Conservation (phyloP, 2,888 invertebrate species). For the Saturnia japonica region DNA sequence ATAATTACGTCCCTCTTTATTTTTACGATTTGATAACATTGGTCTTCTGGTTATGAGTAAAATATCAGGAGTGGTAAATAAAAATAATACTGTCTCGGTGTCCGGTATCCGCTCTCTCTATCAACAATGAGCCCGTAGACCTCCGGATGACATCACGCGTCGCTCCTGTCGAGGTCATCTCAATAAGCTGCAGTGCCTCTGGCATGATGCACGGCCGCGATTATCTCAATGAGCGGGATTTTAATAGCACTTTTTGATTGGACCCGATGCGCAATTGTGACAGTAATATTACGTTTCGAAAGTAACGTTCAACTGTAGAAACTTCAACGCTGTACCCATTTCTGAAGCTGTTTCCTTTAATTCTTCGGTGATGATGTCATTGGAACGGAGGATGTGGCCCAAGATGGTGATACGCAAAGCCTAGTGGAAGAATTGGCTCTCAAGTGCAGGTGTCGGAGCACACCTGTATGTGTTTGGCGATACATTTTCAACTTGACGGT, state of each 20-base stretch:
- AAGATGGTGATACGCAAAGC: no score
- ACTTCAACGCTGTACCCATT: background rate
- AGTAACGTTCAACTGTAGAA: background rate
- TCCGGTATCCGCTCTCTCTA: background rate
- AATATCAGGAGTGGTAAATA: background rate
- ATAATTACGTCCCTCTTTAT: no score
- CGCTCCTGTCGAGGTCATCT: slow-evolving; percentile 46
- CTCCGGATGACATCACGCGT: slow-evolving; percentile 47
- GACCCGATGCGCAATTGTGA: background rate
- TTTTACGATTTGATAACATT: no score
- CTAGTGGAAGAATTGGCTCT: no score
- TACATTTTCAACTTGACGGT: no score
- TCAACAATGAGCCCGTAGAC: background rate
- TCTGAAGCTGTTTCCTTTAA: background rate
- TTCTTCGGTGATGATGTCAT: no score
- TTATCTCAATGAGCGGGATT: slow-evolving; percentile 8
- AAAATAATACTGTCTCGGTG: background rate
- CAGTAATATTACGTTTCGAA: background rate
- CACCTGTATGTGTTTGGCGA: no score
- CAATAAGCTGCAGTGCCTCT: slow-evolving; percentile 54
- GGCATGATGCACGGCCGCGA: slow-evolving; percentile 3
- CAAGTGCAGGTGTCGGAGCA: no score
- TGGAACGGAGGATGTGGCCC: no score
- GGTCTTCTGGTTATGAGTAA: no score
- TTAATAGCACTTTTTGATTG: background rate